phyloP scores from a whole-genome alignment of 2,113 vertebrate species.

The Leiothrix lutea region DNA sequence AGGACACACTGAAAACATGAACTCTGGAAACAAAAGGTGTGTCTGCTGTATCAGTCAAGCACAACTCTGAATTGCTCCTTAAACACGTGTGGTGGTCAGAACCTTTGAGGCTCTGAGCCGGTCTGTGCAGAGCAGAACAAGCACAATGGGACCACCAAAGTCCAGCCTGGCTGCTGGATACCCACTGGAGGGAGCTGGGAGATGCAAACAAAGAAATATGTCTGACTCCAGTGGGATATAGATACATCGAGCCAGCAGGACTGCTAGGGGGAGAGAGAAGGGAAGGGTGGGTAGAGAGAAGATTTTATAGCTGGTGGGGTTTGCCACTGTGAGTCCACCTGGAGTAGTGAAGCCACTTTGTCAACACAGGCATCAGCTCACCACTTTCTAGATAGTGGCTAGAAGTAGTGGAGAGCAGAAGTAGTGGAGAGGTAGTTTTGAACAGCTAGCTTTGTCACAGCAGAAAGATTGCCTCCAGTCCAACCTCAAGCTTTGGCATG shows the following conservation, averaged over 20 bases:
- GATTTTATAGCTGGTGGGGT: not conserved
- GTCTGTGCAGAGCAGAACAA: not conserved
- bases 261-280: not conserved
- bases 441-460: not conserved
- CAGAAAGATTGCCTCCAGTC: not conserved
- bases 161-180: not conserved
- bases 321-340: not conserved
- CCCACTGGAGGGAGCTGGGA: not conserved
- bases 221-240: not conserved
- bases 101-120: not conserved
- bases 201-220: not conserved
- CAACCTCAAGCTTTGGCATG: not conserved
- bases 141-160: accelerated
- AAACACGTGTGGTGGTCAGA: accelerated
- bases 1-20: not conserved
- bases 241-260: not conserved
- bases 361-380: not conserved
- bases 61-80: not conserved
- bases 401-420: not conserved
- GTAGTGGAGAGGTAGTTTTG: not conserved
- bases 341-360: not conserved
- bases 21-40: not conserved
- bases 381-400: not conserved
- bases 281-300: not conserved
- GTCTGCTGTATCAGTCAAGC: not conserved